These are phyloP conservation scores for Zoanthus solanderi DNA, from an alignment of 92 coral and sea anemone species.

Conservation along the genomic window DNA sequence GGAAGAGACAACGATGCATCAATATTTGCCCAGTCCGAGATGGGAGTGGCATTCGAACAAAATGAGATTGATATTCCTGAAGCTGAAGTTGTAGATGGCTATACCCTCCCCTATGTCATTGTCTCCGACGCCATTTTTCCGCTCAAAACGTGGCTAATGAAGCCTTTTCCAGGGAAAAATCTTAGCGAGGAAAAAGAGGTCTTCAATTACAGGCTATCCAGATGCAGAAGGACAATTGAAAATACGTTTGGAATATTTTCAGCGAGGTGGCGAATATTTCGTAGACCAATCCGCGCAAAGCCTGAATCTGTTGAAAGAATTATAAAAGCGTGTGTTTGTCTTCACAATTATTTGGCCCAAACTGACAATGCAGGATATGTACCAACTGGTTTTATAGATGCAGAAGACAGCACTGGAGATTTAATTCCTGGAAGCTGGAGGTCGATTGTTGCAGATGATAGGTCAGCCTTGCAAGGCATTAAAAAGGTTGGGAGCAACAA, in stretches of 20 bases:
- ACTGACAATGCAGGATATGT: constrained; percentile 13
- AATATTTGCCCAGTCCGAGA: constrained; percentile 29
- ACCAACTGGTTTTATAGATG: constrained; percentile 10
- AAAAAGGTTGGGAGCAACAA: constrained; percentile 16
- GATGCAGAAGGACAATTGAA: constrained; percentile 38
- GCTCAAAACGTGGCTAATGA: constrained; percentile 42
- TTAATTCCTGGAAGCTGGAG: constrained; percentile 9
- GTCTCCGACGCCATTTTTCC: constrained; percentile 47
- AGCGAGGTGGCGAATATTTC: constrained; percentile 29
- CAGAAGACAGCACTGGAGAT: constrained; percentile 10
- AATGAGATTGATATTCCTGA: constrained; percentile 26
- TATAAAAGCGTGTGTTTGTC: constrained; percentile 16
- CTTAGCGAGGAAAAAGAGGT: constrained; percentile 30
- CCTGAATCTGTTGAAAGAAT: constrained; percentile 11
- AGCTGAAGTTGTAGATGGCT: constrained; percentile 35
- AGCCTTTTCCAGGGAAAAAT: constrained; percentile 42
- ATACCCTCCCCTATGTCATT: constrained; percentile 45
- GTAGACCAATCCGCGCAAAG: constrained; percentile 9
- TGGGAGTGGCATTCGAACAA: constrained; percentile 33
- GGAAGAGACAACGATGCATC: constrained; percentile 57
- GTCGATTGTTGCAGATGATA: constrained; percentile 11
- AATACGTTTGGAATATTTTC: constrained; percentile 45
- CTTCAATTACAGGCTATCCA: constrained; percentile 52
- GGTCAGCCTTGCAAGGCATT: constrained; percentile 16
- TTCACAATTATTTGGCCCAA: constrained; percentile 9